Base-by-base conservation (phyloP, 1,140 invertebrate species). In the Metaphire vulgaris region DNA sequence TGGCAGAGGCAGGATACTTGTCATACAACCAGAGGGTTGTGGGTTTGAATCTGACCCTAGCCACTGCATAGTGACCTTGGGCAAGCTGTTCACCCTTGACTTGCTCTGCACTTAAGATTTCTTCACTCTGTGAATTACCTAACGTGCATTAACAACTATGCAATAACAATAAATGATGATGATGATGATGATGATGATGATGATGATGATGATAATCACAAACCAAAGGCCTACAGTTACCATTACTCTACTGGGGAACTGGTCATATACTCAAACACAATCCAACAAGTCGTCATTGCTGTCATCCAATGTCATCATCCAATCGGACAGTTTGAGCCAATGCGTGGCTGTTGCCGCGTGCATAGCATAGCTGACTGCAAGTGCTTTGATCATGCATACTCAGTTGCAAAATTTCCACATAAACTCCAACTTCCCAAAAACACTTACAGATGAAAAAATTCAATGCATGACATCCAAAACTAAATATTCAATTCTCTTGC, bases 151-250 rank as follows among this genome's bases (percentile, higher is more conserved):
- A n/a, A n/a, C n/a, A n/a, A n/a, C n/a, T n/a, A n/a, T 68, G 21
- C 67, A 68, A 2, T 29, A 30, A 30, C 14, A 68, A 1, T 2
- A 29, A 30, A 16, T 29, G 21, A 14, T 15, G 0, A 68, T 67
- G 66, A 67, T 29, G 66, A 67, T 21, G 67, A 68, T 21, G 67
- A 68, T 16, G 67, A 68, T 68, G 2, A 0, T 68, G 67, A 68
- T 68, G 56, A 65, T 68, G 67, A 16, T 68, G 67, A 16, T 15
- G 28, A 30, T 68, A 30, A 68, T 68, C 12, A 68, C 1, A 29
- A 67, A 1, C 1, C 26, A 28, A n/a, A 28, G 1, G 66, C n/a
- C n/a, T n/a, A n/a, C n/a, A n/a, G 30, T 67, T 67, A 29, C 1
- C 30, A 29, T n/a, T 15, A 28, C 26, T 15, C 30, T 2, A 67